Evolutionary conservation across 2,888 invertebrate genomes (phyloP).

Genomic region (Salpingus planirostris): DNA sequence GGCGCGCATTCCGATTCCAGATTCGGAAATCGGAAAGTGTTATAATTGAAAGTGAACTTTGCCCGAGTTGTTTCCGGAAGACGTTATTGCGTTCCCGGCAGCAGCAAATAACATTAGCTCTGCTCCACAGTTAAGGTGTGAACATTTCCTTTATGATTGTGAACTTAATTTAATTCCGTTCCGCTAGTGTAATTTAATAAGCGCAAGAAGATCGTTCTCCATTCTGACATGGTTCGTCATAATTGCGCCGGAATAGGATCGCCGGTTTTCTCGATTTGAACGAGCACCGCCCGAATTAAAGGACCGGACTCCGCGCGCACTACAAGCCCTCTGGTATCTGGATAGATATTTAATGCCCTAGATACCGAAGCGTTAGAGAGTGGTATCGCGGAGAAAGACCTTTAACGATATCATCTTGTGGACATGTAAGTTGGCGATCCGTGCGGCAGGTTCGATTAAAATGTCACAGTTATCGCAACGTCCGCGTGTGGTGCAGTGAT

Average conservation of each 20-base stretch:
- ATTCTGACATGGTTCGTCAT: constrained; percentile 16
- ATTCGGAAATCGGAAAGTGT: constrained; percentile 14
- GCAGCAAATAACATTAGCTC: constrained; percentile 22
- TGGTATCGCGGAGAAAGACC: constrained; percentile 12
- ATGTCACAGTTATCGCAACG: constrained; percentile 17
- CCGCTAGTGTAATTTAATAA: constrained; percentile 23
- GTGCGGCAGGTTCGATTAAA: too few relatives aligned
- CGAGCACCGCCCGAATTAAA: constrained; percentile 10
- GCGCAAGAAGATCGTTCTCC: constrained; percentile 16
- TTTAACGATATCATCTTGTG: constrained; percentile 16
- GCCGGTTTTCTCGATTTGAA: constrained; percentile 15
- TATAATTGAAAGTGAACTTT: constrained; percentile 22
- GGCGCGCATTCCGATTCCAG: too few relatives aligned
- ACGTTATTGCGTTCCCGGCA: constrained; percentile 21
- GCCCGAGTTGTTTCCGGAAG: constrained; percentile 16
- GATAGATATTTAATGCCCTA: constrained; percentile 30
- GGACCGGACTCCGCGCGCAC: too few relatives aligned
- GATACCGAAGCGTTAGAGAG: constrained; percentile 26
- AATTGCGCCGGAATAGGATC: constrained; percentile 13
- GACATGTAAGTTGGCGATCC: constrained; percentile 20
- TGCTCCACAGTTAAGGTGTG: constrained; percentile 23
- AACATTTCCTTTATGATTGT: constrained; percentile 24
- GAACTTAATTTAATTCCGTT: constrained; percentile 23
- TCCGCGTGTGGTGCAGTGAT: constrained; percentile 26
- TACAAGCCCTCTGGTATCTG: constrained; percentile 25